Evolutionary conservation across 2,113 vertebrate species (phyloP).

Genomic region (Nerophis lumbriciformis): DNA sequence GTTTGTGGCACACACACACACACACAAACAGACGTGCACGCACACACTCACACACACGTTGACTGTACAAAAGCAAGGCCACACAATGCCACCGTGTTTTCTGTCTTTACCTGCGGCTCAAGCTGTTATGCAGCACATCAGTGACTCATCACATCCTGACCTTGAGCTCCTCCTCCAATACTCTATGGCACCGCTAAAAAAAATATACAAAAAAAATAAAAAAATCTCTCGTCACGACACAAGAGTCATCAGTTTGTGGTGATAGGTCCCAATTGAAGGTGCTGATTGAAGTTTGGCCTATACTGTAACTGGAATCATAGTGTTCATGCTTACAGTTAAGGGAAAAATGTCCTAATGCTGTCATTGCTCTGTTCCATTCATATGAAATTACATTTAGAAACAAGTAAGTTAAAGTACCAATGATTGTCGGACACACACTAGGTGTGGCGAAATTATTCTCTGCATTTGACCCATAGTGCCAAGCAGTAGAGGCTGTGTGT

Average conservation of each 20-base stretch:
- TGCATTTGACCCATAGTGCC: too few relatives aligned
- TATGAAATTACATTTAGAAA: too few relatives aligned
- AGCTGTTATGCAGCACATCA: slow-evolving; percentile 25
- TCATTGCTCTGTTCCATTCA: too few relatives aligned
- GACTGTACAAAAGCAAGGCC: not conserved
- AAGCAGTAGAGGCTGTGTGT: too few relatives aligned
- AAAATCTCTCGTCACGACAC: slow-evolving; percentile 28
- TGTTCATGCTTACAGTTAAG: too few relatives aligned
- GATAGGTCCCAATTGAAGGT: slow-evolving; percentile 6
- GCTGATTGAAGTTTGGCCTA: too few relatives aligned
- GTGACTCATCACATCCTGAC: slow-evolving; percentile 52
- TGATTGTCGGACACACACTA: too few relatives aligned
- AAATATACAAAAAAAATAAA: slow-evolving; percentile 31
- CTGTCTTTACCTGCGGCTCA: slow-evolving; percentile 10
- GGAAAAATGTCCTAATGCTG: too few relatives aligned
- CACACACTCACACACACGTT: not conserved
- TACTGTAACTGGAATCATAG: too few relatives aligned
- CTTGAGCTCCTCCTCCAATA: slow-evolving; percentile 37
- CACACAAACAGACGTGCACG: too few relatives aligned
- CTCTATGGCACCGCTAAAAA: slow-evolving; percentile 24
- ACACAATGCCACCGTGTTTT: not conserved
- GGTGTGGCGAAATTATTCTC: too few relatives aligned
- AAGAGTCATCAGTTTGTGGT: slow-evolving; percentile 35
- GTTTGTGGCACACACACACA: not conserved
- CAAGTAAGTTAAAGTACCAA: too few relatives aligned